These are phyloP conservation scores for Cranoglanis bouderius DNA, from an alignment of 2,113 vertebrate genomes.

Conservation along the genomic window DNA sequence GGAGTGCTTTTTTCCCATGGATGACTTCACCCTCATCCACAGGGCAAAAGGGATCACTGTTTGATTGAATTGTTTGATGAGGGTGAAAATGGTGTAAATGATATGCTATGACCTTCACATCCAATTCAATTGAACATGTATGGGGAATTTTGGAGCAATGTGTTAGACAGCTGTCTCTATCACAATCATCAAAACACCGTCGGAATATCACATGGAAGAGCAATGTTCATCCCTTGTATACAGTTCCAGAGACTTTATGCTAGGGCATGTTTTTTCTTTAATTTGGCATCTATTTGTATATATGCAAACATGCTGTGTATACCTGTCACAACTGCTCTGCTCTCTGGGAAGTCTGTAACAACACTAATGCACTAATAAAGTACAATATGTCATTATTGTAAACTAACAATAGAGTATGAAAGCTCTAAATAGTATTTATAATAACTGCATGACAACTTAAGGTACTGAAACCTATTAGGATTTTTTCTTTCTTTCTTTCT, in stretches of 20 bases:
- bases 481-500: too few relatives aligned
- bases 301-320: not conserved
- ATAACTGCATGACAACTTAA: too few relatives aligned
- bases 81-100: not conserved
- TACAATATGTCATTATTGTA: not conserved
- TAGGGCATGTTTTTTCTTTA: not conserved
- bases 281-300: not conserved
- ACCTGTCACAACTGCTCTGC: not conserved
- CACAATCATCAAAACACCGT: not conserved
- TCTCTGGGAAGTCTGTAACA: too few relatives aligned
- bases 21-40: not conserved
- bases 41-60: not conserved
- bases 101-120: not conserved
- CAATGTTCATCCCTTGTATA: not conserved
- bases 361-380: too few relatives aligned
- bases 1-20: not conserved
- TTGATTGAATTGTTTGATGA: not conserved
- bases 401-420: not conserved
- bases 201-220: not conserved
- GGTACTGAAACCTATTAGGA: too few relatives aligned
- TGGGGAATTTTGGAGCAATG: not conserved
- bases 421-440: too few relatives aligned
- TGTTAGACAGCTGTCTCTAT: not conserved
- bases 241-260: not conserved
- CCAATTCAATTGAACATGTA: not conserved